These are phyloP conservation scores for Ammospiza nelsoni DNA, from an alignment of 2,113 vertebrate species.

Conservation along the genomic window DNA sequence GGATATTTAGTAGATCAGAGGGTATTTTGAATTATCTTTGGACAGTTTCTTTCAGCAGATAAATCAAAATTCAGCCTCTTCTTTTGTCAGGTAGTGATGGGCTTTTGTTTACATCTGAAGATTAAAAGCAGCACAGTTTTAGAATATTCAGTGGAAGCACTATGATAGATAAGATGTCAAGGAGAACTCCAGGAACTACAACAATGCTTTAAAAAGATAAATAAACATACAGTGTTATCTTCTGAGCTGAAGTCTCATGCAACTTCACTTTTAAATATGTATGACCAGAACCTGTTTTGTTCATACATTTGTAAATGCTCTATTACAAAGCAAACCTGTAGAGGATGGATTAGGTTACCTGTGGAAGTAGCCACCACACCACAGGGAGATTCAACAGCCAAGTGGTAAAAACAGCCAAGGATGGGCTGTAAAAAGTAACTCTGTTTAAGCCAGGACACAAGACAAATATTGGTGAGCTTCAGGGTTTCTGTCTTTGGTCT, in stretches of 20 bases:
- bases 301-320: conserved; percentile 39
- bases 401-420: background rate
- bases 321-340: conserved; percentile 8
- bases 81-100: conserved; percentile 61
- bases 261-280: conserved; percentile 76
- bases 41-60: conserved; percentile 56
- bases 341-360: background rate
- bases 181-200: conserved; percentile 66
- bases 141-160: conserved; percentile 70
- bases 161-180: conserved; percentile 75
- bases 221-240: conserved; percentile 70
- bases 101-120: conserved; percentile 74
- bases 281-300: conserved; percentile 51
- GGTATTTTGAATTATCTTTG: conserved; percentile 65
- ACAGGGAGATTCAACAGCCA: background rate
- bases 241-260: conserved; percentile 49
- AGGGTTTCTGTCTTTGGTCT: background rate
- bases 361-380: background rate
- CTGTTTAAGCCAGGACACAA: background rate
- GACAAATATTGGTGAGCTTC: background rate
- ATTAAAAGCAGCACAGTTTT: conserved; percentile 70
- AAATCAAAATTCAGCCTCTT: conserved; percentile 64
- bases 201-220: conserved; percentile 66
- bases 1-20: conserved; percentile 8
- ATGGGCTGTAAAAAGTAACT: background rate